Evolutionary conservation across 2,888 invertebrate genomes (phyloP), one percentile per base, ranked within the genome.

Genomic region (Atherix ibis): DNA sequence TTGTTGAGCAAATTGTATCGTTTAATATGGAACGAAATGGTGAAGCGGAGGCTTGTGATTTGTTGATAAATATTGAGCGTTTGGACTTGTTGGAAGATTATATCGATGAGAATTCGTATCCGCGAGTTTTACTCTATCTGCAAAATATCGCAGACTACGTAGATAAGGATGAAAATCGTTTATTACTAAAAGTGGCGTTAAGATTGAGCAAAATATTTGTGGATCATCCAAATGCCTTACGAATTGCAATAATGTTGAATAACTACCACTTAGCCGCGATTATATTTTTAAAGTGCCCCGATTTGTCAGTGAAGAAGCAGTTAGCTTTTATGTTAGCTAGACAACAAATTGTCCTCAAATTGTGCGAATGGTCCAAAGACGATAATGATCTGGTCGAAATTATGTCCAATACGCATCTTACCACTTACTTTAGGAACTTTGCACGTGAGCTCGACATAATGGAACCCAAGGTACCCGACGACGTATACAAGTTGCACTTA

Each of bases 21-120:
- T 97, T 95, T 58, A 87, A 97, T 55, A 92, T 95, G 83, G 76
- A 77, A 42, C 95, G 97, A 60, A 95, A 98, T 52, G 97, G 97
- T 2, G 98, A 99, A 64, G 88, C 94, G 1, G 97, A 99, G 63
- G 97, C 95, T 1, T 97, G 95, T 58, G 98, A 99, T 64, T 65
- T 98, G 38, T 66, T 98, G 1, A 95, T 97, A 81, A 98, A 99
- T 66, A 88, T 98, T 44, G 97, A 97, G 53, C 70, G 76, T 40
- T 65, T 98, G 30, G 83, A 88, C 49, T 63, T 94, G 31, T 64
- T 99, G 14, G 75, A 81, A 15, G 71, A 84, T 35, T 85, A 85
- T 51, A 87, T 95, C 45, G 88, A 89, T 47, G 77, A 79, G 47
- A 81, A 80, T 47, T 88, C 85, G 36, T 94, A 88, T 57, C 77